Evolutionary conservation across 2,113 vertebrate species (phyloP).

Genomic region (Hydrochoerus hydrochaeris): DNA sequence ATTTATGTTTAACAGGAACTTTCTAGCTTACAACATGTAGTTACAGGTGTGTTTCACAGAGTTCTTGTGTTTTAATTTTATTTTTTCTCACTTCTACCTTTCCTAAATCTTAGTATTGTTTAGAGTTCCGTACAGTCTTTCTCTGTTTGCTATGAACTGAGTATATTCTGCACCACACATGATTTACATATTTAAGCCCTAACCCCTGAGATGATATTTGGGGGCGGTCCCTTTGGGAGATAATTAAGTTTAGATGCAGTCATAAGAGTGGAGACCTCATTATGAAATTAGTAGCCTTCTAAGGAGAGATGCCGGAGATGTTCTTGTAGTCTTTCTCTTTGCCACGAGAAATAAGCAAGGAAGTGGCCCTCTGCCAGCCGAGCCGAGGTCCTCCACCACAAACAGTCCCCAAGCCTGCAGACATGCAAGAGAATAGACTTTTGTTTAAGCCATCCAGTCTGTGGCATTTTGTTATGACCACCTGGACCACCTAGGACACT

Average conservation of each 20-base stretch:
- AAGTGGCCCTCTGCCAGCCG: neutral
- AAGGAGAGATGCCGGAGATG: neutral
- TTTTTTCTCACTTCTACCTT: neutral
- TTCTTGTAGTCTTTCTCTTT: neutral
- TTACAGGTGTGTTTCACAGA: neutral
- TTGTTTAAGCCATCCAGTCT: neutral
- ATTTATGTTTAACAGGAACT: neutral
- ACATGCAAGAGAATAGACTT: neutral
- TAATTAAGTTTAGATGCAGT: neutral
- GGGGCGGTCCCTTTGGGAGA: neutral
- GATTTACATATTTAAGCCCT: neutral
- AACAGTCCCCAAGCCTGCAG: neutral
- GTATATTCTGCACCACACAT: neutral
- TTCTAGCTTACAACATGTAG: neutral
- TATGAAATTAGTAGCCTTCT: neutral
- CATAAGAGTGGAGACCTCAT: fast-evolving
- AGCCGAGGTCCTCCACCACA: neutral
- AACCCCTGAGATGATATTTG: neutral
- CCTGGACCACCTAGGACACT: neutral
- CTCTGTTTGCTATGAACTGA: neutral
- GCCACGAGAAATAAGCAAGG: neutral
- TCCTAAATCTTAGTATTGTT: neutral
- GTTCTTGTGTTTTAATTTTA: neutral
- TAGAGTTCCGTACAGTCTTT: neutral
- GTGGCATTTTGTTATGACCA: neutral